phyloP scores from a whole-genome alignment of 2,888 invertebrate genomes.

The Lacanobia wlatinum region DNA sequence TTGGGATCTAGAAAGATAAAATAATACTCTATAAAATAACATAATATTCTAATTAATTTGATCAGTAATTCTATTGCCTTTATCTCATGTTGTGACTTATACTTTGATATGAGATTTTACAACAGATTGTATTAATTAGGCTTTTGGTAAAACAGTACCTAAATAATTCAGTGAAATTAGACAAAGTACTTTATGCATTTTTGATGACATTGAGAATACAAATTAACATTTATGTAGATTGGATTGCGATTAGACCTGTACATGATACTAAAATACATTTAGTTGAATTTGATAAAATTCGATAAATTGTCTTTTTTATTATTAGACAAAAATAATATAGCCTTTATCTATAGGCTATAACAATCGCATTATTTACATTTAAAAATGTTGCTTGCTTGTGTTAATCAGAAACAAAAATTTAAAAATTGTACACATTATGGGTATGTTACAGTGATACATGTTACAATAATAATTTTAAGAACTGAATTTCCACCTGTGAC shows the following conservation, averaged over 20 bases:
- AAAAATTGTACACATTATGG: too few relatives aligned
- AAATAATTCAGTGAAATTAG: too few relatives aligned
- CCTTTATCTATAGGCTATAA: too few relatives aligned
- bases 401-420: too few relatives aligned
- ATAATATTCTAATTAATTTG: background rate
- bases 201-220: constrained; percentile 1
- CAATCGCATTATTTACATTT: too few relatives aligned
- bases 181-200: background rate
- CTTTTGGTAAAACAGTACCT: background rate
- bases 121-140: background rate
- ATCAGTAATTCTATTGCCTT: too few relatives aligned
- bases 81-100: background rate
- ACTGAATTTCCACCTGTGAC: too few relatives aligned
- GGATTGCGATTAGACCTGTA: background rate
- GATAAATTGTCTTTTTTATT: background rate
- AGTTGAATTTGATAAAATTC: background rate
- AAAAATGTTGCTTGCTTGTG: too few relatives aligned
- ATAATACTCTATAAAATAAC: background rate
- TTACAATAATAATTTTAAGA: too few relatives aligned
- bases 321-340: too few relatives aligned
- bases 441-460: too few relatives aligned
- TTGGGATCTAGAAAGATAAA: background rate
- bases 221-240: background rate
- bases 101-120: background rate
- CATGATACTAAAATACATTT: background rate